Evolutionary conservation across 2,888 invertebrate genomes (phyloP).

Genomic region (Zele albiditarsus): DNA sequence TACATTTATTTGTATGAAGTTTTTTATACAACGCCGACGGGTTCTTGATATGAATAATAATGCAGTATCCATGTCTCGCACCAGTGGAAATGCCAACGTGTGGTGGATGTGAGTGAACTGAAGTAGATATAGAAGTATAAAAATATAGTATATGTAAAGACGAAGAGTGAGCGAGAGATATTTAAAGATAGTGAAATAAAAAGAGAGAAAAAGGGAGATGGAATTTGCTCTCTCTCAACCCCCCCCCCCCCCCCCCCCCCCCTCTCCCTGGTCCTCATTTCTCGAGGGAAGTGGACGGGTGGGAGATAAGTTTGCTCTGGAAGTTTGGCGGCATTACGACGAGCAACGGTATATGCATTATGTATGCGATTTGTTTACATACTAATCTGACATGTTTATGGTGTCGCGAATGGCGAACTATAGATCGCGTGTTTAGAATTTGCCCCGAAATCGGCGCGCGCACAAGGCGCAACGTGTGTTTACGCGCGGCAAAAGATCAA

Average conservation of each 20-base stretch:
- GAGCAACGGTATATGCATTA: conserved; percentile 50
- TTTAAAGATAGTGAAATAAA: too few species aligned
- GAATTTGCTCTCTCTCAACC: neutral
- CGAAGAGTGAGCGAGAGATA: neutral
- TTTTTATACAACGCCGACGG: conserved; percentile 30
- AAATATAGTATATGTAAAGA: neutral
- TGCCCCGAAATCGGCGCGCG: conserved; percentile 30
- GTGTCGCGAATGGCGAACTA: conserved; percentile 49
- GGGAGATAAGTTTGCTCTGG: conserved; percentile 44
- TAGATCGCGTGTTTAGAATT: conserved; percentile 53
- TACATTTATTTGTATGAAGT: conserved; percentile 10
- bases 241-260: neutral
- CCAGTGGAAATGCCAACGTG: conserved; percentile 25
- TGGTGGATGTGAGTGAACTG: conserved; percentile 10
- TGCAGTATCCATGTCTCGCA: conserved; percentile 29
- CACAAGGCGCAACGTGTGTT: conserved; percentile 14
- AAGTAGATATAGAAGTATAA: conserved; percentile 16
- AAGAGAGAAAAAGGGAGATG: neutral
- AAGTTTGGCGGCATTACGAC: conserved; percentile 48
- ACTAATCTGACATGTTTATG: conserved; percentile 58
- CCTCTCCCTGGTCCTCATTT: too few species aligned
- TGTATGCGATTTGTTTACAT: conserved; percentile 55
- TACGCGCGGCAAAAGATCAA: conserved; percentile 21
- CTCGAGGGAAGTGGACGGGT: neutral
- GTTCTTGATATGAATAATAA: conserved; percentile 51